Percentiles rank a stretch among this genome's conserved stretches.
These are phyloP conservation scores for Eulithis prunata DNA, from an alignment of 2,888 invertebrate genomes.

Conservation along the genomic window DNA sequence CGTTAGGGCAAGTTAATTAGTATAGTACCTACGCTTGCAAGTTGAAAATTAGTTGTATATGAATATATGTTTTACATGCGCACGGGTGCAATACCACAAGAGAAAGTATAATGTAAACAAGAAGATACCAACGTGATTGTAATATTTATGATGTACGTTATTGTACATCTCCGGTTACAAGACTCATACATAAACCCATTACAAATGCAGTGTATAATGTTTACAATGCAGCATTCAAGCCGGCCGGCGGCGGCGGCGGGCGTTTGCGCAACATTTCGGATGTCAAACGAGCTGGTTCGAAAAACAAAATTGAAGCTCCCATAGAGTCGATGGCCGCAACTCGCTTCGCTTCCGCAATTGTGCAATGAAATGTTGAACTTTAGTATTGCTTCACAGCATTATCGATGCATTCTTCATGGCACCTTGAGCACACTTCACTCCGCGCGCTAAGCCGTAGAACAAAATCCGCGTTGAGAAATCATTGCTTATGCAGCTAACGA, in stretches of 20 bases:
- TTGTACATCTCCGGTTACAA: constrained; percentile 50
- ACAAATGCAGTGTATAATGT: constrained; percentile 59
- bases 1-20: too few species aligned
- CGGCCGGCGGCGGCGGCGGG: constrained; percentile 34
- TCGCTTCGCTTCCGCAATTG: constrained; percentile 64
- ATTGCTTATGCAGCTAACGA: constrained; percentile 2
- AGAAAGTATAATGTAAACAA: constrained; percentile 40
- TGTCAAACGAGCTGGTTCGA: constrained; percentile 69
- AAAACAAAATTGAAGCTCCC: constrained; percentile 66
- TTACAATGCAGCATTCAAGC: constrained; percentile 53
- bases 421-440: constrained; percentile 17
- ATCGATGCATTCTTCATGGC: constrained; percentile 45
- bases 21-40: too few species aligned
- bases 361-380: constrained; percentile 70
- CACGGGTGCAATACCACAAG: constrained; percentile 26
- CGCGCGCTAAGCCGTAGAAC: constrained; percentile 13
- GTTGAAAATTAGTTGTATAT: too few species aligned
- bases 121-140: constrained; percentile 38
- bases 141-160: constrained; percentile 45
- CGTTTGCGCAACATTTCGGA: constrained; percentile 70
- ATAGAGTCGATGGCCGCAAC: constrained; percentile 60
- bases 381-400: constrained; percentile 56
- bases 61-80: neutral
- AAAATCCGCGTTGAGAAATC: constrained; percentile 22
- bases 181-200: constrained; percentile 60